phyloP scores from a whole-genome alignment of 2,113 vertebrate genomes.

The Caranx ignobilis region DNA sequence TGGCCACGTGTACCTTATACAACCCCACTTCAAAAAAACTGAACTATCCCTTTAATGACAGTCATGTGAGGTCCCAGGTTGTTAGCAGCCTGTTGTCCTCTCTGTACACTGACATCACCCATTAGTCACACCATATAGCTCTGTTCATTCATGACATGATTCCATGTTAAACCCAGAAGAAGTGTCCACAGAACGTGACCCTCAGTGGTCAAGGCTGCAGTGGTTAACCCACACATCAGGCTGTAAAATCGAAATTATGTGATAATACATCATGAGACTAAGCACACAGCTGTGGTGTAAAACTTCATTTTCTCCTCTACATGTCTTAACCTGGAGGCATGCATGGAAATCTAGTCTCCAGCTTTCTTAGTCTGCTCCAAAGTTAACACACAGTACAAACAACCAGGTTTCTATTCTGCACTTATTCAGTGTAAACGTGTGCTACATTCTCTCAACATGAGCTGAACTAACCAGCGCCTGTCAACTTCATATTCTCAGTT shows the following conservation, averaged over 20 bases:
- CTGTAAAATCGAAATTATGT: slow-evolving; percentile 15
- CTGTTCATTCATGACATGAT: not conserved
- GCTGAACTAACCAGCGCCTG: not conserved
- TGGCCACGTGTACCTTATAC: too few species aligned
- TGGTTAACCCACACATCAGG: not conserved
- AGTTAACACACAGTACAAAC: not conserved
- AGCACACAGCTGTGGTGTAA: not conserved
- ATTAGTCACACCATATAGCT: not conserved
- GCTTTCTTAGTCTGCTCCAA: not conserved
- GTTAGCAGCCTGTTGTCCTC: not conserved
- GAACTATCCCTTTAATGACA: not conserved
- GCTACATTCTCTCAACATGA: too few species aligned
- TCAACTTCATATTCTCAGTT: not conserved
- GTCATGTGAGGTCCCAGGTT: slow-evolving; percentile 11
- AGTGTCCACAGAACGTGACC: not conserved
- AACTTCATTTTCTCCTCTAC: slow-evolving; percentile 1
- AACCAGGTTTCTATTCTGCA: too few species aligned
- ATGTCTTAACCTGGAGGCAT: slow-evolving; percentile 1
- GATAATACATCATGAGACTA: slow-evolving; percentile 1
- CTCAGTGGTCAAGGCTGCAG: not conserved
- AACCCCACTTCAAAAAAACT: too few species aligned
- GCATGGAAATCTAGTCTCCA: slow-evolving; percentile 11
- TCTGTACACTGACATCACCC: not conserved
- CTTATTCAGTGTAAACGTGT: too few species aligned
- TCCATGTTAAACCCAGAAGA: not conserved